Base-by-base conservation (phyloP, 2,113 vertebrate genomes). In the Atlantisia rogersi region DNA sequence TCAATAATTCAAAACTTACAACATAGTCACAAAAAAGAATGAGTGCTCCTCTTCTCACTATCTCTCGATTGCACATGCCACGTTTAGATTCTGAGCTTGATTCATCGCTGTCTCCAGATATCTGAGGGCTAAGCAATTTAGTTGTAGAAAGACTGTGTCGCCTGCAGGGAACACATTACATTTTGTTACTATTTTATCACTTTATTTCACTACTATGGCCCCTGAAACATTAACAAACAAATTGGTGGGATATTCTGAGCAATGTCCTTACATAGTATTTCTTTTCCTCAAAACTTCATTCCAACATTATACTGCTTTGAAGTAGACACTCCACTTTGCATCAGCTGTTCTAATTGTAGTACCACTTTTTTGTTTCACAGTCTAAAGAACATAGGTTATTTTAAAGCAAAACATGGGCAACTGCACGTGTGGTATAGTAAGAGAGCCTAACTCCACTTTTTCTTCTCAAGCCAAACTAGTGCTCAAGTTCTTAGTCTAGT, bases 1-100 rank as follows among this genome's bases (percentile, higher is more conserved):
- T 55, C 44, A 35, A 16, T 39, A 67, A 86, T 67, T 80, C 29
- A 50, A 76, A 95, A 97, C 99, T 99, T 95, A 99, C 99, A 82
- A 99, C 99, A 20, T 99, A 99, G 96, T 99, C 99, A 93, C 99
- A 99, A 96, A 99, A 99, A 91, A 99, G 98, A 85, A 99, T 99
- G 52, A 99, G 99, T 0, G 99, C 99, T 53, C 99, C 99, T 95
- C 99, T 98, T 91, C 99, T 98, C 17, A 99, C 99, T 8, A 99
- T 99, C 94, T 99, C 99, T 91, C 98, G 96, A 89, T 99, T 99
- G 96, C 99, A 99, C 98, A 99, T 97, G 39, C 99, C 98, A 39
- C 98, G 98, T 32, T 94, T 98, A 21, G 97, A 97, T 68, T 98
- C 98, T 0, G 96, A 94, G 42, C 97, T 96, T 0, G 98, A 97